Percentiles rank a stretch among this genome's conserved stretches.
Evolutionary conservation across 1,140 invertebrate species (phyloP).

Genomic region (Copidosoma floridanum): DNA sequence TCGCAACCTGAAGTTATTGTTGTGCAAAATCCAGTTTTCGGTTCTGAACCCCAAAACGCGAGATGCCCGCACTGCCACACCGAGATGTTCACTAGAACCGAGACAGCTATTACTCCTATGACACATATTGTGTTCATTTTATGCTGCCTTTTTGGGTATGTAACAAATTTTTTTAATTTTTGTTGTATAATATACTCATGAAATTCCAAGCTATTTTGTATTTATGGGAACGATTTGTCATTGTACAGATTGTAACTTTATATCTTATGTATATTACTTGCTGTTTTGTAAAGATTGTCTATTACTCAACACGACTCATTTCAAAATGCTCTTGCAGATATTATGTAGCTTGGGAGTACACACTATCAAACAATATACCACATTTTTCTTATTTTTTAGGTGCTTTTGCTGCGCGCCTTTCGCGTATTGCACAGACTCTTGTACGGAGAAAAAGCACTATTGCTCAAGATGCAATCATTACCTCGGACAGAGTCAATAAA

Average conservation of each 20-base stretch:
- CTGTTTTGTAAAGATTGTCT: too few species aligned
- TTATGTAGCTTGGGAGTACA: too few species aligned
- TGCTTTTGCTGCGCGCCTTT: conserved; percentile 33
- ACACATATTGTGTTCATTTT: conserved; percentile 64
- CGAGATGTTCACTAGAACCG: conserved; percentile 53
- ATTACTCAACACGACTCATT: too few species aligned
- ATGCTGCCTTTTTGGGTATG: conserved; percentile 60
- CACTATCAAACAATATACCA: neutral
- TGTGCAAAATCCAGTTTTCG: conserved; percentile 38
- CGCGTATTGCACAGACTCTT: conserved; percentile 54
- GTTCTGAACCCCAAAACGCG: conserved; percentile 50
- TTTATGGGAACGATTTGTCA: too few species aligned
- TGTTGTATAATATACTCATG: too few species aligned
- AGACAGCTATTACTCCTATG: conserved; percentile 56
- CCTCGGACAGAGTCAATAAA: conserved; percentile 60
- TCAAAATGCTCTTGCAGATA: too few species aligned
- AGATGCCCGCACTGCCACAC: conserved; percentile 60
- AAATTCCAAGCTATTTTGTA: too few species aligned
- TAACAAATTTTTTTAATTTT: neutral
- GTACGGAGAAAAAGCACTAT: conserved; percentile 64
- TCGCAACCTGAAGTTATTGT: conserved; percentile 26
- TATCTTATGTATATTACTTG: too few species aligned
- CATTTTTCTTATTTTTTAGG: conserved; percentile 27
- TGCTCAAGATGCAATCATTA: conserved; percentile 66
- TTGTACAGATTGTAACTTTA: too few species aligned